Percentiles rank a stretch among this genome's conserved stretches.
These are phyloP conservation scores for Trachythela sp. DNA, from an alignment of 64 coral and sea anemone genomes.

Conservation along the genomic window DNA sequence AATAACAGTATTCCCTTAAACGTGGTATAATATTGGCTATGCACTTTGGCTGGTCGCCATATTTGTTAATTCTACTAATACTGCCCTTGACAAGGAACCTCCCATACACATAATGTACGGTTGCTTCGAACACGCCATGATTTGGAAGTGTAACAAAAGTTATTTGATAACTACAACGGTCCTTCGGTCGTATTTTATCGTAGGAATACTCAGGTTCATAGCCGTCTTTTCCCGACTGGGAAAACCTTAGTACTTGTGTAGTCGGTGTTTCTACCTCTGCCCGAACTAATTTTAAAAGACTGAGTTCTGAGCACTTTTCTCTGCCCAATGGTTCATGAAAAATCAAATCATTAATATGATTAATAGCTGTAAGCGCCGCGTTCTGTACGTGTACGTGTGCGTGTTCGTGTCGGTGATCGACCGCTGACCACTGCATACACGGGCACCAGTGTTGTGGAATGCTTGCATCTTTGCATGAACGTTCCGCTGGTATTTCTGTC, in stretches of 20 bases:
- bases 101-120: not conserved
- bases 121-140: slow-evolving; percentile 3
- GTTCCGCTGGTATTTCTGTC: slow-evolving; percentile 35
- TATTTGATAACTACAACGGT: not conserved
- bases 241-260: not conserved
- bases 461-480: slow-evolving; percentile 61
- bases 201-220: not conserved
- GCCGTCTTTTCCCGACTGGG: not conserved
- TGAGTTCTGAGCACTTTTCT: not conserved
- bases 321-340: not conserved
- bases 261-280: not conserved
- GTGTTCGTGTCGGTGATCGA: slow-evolving; percentile 49
- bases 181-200: not conserved
- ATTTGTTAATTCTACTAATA: not conserved
- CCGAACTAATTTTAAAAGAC: not conserved
- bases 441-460: slow-evolving; percentile 62
- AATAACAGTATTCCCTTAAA: slow-evolving; percentile 22
- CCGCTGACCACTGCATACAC: slow-evolving; percentile 55
- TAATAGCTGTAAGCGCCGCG: slow-evolving; percentile 28
- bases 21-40: not conserved
- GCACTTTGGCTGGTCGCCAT: slow-evolving; percentile 10
- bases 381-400: slow-evolving; percentile 49
- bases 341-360: slow-evolving; percentile 47
- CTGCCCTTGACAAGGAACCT: not conserved
- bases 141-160: not conserved